Base-by-base conservation (phyloP, 2,888 invertebrate genomes). In the Exephanes ischioxanthus region DNA sequence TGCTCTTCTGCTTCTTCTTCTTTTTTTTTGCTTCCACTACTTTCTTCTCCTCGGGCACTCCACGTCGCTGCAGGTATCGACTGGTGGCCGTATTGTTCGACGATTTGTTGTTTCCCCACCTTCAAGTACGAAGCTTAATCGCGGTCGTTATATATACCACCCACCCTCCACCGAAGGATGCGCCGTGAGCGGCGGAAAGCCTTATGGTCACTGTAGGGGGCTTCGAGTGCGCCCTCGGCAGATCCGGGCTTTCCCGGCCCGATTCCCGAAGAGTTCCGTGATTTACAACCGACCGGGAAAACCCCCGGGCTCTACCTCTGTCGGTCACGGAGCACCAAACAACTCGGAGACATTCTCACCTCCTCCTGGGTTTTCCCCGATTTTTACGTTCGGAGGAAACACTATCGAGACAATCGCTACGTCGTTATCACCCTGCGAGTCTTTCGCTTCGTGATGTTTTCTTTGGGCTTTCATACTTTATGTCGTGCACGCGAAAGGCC, bases 61-160 rank as follows among this genome's bases (percentile, higher is more conserved):
- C 61, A 73, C 68, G 80, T 61, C 53, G 75, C 58, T 61, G 76
- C 91, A 90, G 90, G 90, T 91, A 90, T 87, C 82, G 88, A 80
- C 90, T 89, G 91, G 91, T 90, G 88, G 90, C 86, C 19, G 76
- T 76, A 91, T 90, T 92, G 88, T 92, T 55, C 77, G 41, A 53
- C 86, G 83, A 89, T 89, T 89, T 89, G 88, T 88, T 72, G 81
- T 68, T 78, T 19, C 80, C 83, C 45, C 37, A 78, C 83, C 77
- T 72, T 16, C 22, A 41, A 80, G 78, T 81, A 67, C 71, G 73
- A 61, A 83, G 85, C 66, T 80, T 77, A 48, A 84, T 79, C 55
- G 80, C 70, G 80, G 84, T 86, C 82, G 73, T 82, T 80, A 80
- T 77, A 61, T 55, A 41, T 41, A 41, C 41, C 37, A n/a, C 26